Percentiles rank a stretch among this genome's conserved stretches.
Conservation (phyloP, 2,797 vertebrate species). For the Hydrophis major region DNA sequence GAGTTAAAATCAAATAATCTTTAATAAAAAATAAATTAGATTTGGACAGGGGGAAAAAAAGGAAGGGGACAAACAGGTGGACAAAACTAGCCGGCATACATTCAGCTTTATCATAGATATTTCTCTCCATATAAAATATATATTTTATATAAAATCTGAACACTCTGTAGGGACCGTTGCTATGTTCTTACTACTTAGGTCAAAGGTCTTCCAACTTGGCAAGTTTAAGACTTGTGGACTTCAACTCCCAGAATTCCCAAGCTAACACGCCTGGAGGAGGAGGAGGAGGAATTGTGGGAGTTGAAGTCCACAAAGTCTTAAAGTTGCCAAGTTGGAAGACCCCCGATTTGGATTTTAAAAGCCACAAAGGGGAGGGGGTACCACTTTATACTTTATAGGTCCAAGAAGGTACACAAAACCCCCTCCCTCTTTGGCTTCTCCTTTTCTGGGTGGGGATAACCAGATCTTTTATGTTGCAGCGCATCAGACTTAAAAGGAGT, state of each 20-base stretch:
- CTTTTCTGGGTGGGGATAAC: too few relatives aligned
- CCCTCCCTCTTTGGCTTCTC: not conserved
- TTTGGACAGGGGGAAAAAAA: constrained; percentile 19
- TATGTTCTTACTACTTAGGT: constrained; percentile 2
- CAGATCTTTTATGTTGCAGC: not conserved
- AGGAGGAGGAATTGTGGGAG: not conserved
- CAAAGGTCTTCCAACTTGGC: too few relatives aligned
- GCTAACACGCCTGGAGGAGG: not conserved
- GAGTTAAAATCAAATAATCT: constrained; percentile 49
- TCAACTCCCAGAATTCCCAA: too few relatives aligned
- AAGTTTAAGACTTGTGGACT: too few relatives aligned
- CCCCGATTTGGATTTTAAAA: not conserved
- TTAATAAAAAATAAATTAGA: constrained; percentile 76
- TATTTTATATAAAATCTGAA: constrained; percentile 9
- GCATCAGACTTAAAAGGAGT: not conserved
- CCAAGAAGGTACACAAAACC: not conserved
- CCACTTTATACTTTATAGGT: not conserved
- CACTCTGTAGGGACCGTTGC: not conserved
- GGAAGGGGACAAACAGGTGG: not conserved
- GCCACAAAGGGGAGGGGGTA: not conserved
- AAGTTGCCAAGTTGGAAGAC: not conserved
- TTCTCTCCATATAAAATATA: constrained; percentile 17
- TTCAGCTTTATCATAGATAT: constrained; percentile 36
- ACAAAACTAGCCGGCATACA: constrained; percentile 8
- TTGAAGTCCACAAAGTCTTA: not conserved